Percentiles rank a stretch among this genome's conserved stretches.
Evolutionary conservation across 1,140 invertebrate species (phyloP).

Genomic region (Drosophila punjabiensis): DNA sequence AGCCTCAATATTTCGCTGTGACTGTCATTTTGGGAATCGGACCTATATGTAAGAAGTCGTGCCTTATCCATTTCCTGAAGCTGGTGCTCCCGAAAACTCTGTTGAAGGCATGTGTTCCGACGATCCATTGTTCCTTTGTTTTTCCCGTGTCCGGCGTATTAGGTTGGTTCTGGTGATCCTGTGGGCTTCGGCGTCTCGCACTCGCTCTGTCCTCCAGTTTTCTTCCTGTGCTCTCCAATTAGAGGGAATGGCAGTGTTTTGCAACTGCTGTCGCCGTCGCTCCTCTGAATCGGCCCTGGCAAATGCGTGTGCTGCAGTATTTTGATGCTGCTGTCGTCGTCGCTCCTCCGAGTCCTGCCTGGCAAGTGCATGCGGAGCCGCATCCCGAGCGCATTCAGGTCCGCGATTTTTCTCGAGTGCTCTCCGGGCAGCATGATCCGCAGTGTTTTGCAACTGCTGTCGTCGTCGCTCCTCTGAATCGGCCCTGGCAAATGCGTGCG

Average conservation of each 20-base stretch:
- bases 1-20: no score
- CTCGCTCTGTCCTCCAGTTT: no score
- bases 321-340: background rate
- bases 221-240: background rate
- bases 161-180: background rate
- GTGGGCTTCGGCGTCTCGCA: background rate
- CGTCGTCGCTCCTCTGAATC: no score
- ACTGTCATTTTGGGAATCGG: no score
- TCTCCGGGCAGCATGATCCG: background rate
- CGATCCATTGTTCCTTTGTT: background rate
- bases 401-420: background rate
- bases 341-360: background rate
- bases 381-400: background rate
- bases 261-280: background rate
- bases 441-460: background rate
- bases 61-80: background rate
- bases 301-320: no score
- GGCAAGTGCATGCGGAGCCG: background rate
- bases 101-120: background rate
- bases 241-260: background rate
- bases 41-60: background rate
- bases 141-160: background rate
- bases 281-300: no score
- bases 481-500: no score
- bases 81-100: background rate